These are phyloP conservation scores for Rhagologus leucostigma DNA, from an alignment of 2,113 vertebrate species.

Conservation along the genomic window DNA sequence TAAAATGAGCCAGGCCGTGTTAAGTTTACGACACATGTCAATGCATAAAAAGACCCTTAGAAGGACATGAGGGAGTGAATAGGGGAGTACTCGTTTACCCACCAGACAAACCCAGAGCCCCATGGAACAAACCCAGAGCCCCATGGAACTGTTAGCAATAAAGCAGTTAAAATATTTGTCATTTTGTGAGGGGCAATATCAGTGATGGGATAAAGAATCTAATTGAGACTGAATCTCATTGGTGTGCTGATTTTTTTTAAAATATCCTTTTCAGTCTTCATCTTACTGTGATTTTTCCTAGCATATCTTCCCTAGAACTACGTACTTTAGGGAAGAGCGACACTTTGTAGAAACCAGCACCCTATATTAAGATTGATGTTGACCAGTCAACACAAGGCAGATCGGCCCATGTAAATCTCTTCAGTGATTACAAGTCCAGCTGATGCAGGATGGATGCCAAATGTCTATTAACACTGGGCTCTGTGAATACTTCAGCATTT, in stretches of 20 bases:
- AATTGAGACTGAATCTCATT: neutral
- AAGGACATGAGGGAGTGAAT: neutral
- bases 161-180: neutral
- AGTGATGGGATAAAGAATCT: neutral
- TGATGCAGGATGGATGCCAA: conserved; percentile 25
- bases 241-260: neutral
- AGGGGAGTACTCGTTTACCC: neutral
- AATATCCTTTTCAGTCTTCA: neutral
- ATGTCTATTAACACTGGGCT: neutral
- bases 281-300: neutral
- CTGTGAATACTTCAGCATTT: neutral
- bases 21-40: neutral
- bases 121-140: neutral
- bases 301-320: neutral
- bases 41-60: neutral
- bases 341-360: conserved; percentile 1
- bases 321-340: neutral
- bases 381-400: neutral
- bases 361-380: neutral
- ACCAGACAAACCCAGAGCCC: neutral
- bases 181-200: neutral
- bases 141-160: neutral
- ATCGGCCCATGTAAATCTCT: conserved; percentile 5
- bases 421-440: neutral
- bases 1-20: neutral